phyloP scores from a whole-genome alignment of 2,888 invertebrate species.

The Nymphalis polychloros region DNA sequence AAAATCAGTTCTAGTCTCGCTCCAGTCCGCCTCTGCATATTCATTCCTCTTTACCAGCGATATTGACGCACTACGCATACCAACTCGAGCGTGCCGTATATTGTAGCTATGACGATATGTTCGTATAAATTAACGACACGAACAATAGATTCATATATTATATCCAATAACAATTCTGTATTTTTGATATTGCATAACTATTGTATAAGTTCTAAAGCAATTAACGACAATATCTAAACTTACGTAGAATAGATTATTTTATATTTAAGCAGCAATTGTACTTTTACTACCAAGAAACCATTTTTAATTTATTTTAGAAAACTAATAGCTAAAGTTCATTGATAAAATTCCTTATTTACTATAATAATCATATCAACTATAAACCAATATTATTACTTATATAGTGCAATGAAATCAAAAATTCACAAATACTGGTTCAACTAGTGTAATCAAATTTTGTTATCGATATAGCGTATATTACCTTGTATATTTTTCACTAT shows the following conservation, averaged over 20 bases:
- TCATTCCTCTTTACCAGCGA: slow-evolving; percentile 46
- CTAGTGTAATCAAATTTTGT: neutral
- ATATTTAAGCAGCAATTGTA: too few species aligned
- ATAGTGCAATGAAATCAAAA: neutral
- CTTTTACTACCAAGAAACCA: too few species aligned
- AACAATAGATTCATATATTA: slow-evolving; percentile 1
- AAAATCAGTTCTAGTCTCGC: slow-evolving; percentile 35
- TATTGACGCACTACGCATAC: slow-evolving; percentile 7
- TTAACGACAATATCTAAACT: too few species aligned
- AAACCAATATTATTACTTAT: too few species aligned
- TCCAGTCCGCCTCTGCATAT: slow-evolving; percentile 47
- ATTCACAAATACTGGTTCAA: neutral
- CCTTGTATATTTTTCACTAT: neutral
- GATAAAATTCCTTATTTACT: too few species aligned
- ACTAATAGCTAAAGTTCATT: too few species aligned
- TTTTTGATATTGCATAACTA: too few species aligned
- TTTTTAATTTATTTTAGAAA: too few species aligned
- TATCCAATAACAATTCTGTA: neutral
- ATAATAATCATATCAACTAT: too few species aligned
- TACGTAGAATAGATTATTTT: too few species aligned
- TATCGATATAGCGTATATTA: neutral
- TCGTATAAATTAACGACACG: slow-evolving; percentile 5
- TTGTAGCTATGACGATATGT: neutral
- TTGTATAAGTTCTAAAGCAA: too few species aligned
- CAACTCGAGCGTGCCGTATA: slow-evolving; percentile 2